Percentiles rank a stretch among this genome's conserved stretches.
Evolutionary conservation across 2,797 vertebrate genomes (phyloP).

Genomic region (Gallinago nigripennis): DNA sequence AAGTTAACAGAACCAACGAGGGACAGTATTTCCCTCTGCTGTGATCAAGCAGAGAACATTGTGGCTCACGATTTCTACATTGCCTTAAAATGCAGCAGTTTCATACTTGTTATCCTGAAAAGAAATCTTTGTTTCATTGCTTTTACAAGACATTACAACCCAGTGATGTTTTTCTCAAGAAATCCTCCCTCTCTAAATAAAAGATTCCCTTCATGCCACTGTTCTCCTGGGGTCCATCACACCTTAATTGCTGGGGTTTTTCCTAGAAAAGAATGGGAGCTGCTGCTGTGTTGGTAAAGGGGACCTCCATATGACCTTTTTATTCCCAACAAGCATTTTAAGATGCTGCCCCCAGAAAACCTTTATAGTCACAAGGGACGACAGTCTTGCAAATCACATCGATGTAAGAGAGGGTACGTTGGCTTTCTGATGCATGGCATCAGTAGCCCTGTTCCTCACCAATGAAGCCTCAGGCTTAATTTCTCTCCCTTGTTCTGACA

Average conservation of each 20-base stretch:
- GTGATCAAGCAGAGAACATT: not conserved
- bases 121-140: not conserved
- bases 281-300: not conserved
- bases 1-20: not conserved
- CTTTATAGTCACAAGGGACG: not conserved
- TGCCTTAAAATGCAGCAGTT: not conserved
- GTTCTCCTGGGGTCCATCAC: not conserved
- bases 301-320: not conserved
- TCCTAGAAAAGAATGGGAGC: not conserved
- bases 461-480: not conserved
- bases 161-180: not conserved
- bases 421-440: not conserved
- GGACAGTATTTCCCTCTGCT: not conserved
- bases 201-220: not conserved
- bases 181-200: not conserved
- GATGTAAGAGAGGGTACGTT: accelerated
- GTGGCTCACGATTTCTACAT: not conserved
- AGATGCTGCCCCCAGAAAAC: not conserved
- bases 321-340: not conserved
- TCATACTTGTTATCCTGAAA: not conserved
- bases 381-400: not conserved
- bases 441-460: not conserved
- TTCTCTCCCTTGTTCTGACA: not conserved
- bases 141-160: not conserved
- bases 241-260: not conserved